Conservation (phyloP, 1,140 invertebrate genomes). For the Bradysia coprophila region DNA sequence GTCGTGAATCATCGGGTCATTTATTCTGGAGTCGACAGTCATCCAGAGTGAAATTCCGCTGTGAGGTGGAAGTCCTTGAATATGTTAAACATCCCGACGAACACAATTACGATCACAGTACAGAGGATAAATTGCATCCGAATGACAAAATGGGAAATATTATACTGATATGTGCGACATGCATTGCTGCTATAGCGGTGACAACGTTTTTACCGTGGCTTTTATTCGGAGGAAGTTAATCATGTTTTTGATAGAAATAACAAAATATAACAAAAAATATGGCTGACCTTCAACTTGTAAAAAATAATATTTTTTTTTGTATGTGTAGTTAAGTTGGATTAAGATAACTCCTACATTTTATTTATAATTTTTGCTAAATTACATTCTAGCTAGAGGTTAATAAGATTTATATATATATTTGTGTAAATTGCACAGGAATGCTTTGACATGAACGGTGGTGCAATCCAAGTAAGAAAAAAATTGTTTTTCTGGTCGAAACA, state of each 20-base stretch:
- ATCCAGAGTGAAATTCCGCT: slow-evolving; percentile 27
- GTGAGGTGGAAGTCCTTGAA: slow-evolving; percentile 27
- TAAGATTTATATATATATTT: too few species aligned
- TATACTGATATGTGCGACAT: slow-evolving; percentile 20
- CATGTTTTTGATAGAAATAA: too few species aligned
- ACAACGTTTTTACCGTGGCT: slow-evolving; percentile 29
- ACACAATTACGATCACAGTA: slow-evolving; percentile 6
- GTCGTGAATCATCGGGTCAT: slow-evolving; percentile 23
- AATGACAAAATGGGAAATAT: slow-evolving; percentile 13
- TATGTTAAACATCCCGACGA: slow-evolving; percentile 24
- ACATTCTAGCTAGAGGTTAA: too few species aligned
- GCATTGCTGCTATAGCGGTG: slow-evolving; percentile 25
- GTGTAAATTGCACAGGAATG: too few species aligned
- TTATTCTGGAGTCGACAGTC: slow-evolving; percentile 28
- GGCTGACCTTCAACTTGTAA: too few species aligned
- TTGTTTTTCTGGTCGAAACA: too few species aligned
- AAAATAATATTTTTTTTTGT: too few species aligned
- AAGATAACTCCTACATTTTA: too few species aligned
- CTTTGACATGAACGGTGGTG: too few species aligned
- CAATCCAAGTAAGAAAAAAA: too few species aligned
- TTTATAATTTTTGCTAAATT: too few species aligned
- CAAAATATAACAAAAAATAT: not conserved
- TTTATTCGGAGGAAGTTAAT: slow-evolving; percentile 13
- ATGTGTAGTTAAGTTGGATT: too few species aligned
- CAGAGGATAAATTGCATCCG: slow-evolving; percentile 9